Evolutionary conservation across 1,140 invertebrate species (phyloP).

Genomic region (Hycleus cichorii): DNA sequence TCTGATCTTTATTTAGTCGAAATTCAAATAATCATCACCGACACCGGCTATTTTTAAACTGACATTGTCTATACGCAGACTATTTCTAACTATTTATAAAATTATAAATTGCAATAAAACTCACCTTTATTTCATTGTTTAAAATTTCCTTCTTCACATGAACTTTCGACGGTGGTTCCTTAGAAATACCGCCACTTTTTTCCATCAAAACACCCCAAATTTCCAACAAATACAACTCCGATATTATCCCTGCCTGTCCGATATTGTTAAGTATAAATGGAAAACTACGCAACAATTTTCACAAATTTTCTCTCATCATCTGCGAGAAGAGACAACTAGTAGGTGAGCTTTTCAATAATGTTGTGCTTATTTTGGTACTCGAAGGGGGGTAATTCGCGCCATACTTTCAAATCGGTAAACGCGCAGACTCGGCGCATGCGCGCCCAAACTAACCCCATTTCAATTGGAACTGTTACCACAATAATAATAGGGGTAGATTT

Average conservation of each 20-base stretch:
- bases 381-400: constrained; percentile 21
- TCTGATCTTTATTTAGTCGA: too few relatives aligned
- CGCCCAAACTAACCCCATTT: background rate
- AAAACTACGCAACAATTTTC: constrained; percentile 18
- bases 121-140: constrained; percentile 30
- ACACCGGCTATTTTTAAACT: too few relatives aligned
- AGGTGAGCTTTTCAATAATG: constrained; percentile 15
- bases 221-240: too few relatives aligned
- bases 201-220: constrained; percentile 17
- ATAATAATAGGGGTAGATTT: background rate
- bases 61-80: background rate
- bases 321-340: constrained; percentile 2
- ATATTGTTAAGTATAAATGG: too few relatives aligned
- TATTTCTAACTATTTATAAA: background rate
- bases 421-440: constrained; percentile 7
- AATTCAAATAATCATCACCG: too few relatives aligned
- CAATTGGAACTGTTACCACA: background rate
- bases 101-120: constrained; percentile 3
- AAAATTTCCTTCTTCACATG: constrained; percentile 24
- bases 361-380: constrained; percentile 21
- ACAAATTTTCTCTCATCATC: background rate
- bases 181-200: constrained; percentile 14
- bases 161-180: constrained; percentile 22
- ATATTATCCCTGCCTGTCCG: too few relatives aligned
- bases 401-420: constrained; percentile 14